Evolutionary conservation across 2,797 vertebrate genomes (phyloP).

Genomic region (Ispidina picta): DNA sequence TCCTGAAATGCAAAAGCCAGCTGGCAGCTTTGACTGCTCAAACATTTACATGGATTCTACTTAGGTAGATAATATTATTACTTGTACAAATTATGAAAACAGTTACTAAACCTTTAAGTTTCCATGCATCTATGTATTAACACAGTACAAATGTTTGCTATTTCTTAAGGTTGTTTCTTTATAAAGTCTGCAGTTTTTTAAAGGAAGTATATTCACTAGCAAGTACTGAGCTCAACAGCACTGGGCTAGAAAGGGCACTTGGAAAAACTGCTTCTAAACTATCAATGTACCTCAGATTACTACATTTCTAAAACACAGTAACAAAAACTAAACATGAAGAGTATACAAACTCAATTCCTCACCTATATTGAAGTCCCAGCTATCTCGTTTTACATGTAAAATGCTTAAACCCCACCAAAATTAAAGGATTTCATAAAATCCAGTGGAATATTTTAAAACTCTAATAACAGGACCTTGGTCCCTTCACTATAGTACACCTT

Average conservation of each 20-base stretch:
- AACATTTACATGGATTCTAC: slow-evolving; percentile 23
- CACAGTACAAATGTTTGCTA: background rate
- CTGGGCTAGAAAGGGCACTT: background rate
- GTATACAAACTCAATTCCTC: background rate
- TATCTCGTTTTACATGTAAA: background rate
- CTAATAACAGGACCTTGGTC: background rate
- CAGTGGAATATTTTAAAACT: background rate
- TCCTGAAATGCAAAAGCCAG: slow-evolving; percentile 51
- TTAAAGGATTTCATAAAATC: background rate
- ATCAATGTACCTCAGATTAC: background rate
- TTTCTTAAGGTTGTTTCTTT: slow-evolving; percentile 19
- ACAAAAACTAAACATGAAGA: background rate
- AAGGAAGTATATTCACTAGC: background rate
- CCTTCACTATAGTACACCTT: background rate
- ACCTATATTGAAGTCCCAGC: background rate
- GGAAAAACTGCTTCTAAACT: background rate
- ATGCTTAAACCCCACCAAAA: background rate
- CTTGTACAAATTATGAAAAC: slow-evolving; percentile 33
- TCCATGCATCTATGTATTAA: slow-evolving; percentile 24
- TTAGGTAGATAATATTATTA: slow-evolving; percentile 53
- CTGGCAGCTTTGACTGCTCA: slow-evolving; percentile 35
- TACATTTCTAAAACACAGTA: background rate
- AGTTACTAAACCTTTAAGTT: slow-evolving; percentile 34
- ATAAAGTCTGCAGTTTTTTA: background rate
- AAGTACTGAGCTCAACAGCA: background rate